A percentile compares a stretch with the other conserved stretches of the same genome.
Conservation (phyloP, 2,113 vertebrate genomes). For the Numida meleagris region DNA sequence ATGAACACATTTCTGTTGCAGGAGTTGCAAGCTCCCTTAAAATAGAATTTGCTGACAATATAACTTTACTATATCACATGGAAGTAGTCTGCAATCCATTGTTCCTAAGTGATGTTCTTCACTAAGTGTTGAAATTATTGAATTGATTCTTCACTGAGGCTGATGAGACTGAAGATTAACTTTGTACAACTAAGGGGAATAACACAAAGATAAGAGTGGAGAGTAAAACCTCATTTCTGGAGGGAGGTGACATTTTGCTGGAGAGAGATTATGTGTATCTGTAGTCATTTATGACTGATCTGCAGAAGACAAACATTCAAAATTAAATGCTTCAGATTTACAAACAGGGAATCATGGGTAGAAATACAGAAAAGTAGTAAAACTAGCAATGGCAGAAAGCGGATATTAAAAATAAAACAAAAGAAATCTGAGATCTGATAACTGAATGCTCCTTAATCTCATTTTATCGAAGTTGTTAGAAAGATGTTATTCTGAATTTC, state of each 20-base stretch:
- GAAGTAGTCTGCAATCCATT: background rate
- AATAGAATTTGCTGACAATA: background rate
- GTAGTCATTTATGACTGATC: constrained; percentile 3
- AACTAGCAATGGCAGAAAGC: background rate
- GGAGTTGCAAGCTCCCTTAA: background rate
- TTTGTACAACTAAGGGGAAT: background rate
- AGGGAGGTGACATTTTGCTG: constrained; percentile 6
- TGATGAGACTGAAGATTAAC: background rate
- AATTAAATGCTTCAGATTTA: constrained; percentile 46
- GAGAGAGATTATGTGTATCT: background rate
- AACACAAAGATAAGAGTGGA: background rate
- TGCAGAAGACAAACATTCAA: background rate
- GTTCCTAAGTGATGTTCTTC: background rate
- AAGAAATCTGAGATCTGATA: background rate
- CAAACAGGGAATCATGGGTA: constrained; percentile 28
- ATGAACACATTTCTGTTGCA: background rate
- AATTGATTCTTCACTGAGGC: background rate
- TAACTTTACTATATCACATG: background rate
- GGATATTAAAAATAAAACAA: constrained; percentile 29
- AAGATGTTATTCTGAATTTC: background rate
- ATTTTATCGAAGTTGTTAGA: background rate
- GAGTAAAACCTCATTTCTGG: background rate
- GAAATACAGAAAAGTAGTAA: constrained; percentile 31
- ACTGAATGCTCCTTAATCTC: background rate
- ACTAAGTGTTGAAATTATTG: background rate